A percentile compares a stretch with the other conserved stretches of the same genome.
Conservation (phyloP, 2,113 vertebrate species). For the Maccullochella peelii region DNA sequence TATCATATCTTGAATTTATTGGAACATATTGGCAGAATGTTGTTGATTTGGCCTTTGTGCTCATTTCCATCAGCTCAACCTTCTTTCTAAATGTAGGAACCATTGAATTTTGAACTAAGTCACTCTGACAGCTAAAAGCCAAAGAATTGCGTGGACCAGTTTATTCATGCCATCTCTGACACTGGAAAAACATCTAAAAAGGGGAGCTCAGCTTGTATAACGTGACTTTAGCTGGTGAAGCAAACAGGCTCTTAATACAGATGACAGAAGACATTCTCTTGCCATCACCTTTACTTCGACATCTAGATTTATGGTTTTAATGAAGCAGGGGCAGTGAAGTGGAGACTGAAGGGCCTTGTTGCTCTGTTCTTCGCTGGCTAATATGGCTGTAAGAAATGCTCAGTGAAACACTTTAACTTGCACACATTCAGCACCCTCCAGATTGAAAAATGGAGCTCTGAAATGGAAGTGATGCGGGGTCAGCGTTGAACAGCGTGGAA, state of each 20-base stretch:
- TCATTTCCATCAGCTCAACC: background rate
- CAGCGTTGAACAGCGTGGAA: conserved; percentile 43
- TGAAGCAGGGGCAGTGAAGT: conserved; percentile 74
- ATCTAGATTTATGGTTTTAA: conserved; percentile 81
- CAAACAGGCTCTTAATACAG: conserved; percentile 37
- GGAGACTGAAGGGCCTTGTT: conserved; percentile 65
- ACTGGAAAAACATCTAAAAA: background rate
- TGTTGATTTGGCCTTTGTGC: background rate
- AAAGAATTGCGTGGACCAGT: background rate
- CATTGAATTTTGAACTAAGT: no score
- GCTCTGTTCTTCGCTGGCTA: conserved; percentile 59
- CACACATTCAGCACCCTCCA: conserved; percentile 68
- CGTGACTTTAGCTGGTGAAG: conserved; percentile 32
- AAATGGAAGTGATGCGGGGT: conserved; percentile 69
- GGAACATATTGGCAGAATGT: background rate
- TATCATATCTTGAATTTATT: background rate
- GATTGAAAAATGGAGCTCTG: conserved; percentile 75
- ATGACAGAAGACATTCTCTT: conserved; percentile 61
- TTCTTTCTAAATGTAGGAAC: background rate
- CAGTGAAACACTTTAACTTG: conserved; percentile 69
- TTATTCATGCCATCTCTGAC: background rate
- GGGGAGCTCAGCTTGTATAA: conserved; percentile 8
- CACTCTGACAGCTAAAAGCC: background rate
- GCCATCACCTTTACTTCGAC: conserved; percentile 57
- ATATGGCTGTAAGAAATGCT: conserved; percentile 74